These are phyloP conservation scores for Arctia plantaginis DNA, from an alignment of 2,888 invertebrate species.

Conservation along the genomic window DNA sequence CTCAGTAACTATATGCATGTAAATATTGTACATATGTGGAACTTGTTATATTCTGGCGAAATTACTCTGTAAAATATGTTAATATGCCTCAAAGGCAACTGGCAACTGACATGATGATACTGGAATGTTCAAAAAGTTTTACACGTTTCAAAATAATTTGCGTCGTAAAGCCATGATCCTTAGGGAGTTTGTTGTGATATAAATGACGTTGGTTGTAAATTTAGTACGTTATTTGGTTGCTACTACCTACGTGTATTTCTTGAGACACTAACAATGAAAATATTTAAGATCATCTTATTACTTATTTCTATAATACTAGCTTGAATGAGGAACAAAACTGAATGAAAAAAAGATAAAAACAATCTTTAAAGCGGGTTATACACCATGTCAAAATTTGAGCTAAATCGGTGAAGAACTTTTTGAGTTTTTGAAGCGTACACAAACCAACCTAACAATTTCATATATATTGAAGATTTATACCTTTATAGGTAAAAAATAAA, in stretches of 20 bases:
- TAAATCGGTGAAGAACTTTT: no score
- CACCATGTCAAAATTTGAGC: no score
- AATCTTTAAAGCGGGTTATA: no score
- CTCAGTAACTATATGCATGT: constrained; percentile 2
- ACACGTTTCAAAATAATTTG: not conserved
- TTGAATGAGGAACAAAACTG: not conserved
- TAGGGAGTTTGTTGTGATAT: not conserved
- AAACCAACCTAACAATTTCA: no score
- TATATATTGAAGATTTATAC: no score
- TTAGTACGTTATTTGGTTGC: not conserved
- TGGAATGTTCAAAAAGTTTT: not conserved
- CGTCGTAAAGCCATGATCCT: not conserved
- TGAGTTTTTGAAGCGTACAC: no score
- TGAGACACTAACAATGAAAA: not conserved
- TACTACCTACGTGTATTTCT: not conserved
- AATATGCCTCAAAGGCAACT: constrained; percentile 18
- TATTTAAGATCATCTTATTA: not conserved
- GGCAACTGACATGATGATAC: constrained; percentile 10
- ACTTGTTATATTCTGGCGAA: constrained; percentile 3
- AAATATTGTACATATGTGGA: constrained; percentile 15
- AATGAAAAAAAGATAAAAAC: no score
- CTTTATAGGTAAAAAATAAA: no score
- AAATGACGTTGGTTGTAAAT: not conserved
- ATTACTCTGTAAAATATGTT: constrained; percentile 22
- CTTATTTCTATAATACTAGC: not conserved